Base-by-base conservation (phyloP, 1,140 invertebrate genomes). In the Musca vetustissima region DNA sequence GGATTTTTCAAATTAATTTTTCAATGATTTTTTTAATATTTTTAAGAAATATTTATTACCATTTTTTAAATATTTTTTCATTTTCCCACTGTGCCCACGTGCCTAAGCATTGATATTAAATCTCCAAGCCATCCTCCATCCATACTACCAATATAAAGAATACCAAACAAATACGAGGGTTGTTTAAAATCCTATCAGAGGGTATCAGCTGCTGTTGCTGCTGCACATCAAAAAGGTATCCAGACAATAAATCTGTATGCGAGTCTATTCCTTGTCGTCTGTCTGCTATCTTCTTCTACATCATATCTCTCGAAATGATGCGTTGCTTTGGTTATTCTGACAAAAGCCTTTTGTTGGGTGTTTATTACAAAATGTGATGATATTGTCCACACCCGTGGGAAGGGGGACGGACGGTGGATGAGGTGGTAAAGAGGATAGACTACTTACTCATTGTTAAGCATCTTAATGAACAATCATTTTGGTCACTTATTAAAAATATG, bases 271-370 rank as follows among this genome's bases (percentile, higher is more conserved):
- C 3, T 28, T 4, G 3, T 28, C 13, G 11, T 59, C 24, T 59
- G 15, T 55, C 52, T 55, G 11, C 36, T 43, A 43, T 43, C 36
- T 28, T 28, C 36, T 7, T 43, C 6, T 43, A 22, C 9, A n/a
- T 55, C 24, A 17, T 32, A 59, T 43, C 9, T 19, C n/a, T n/a
- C n/a, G n/a, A 17, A 36, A 61, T 43, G 21, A 17, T 36, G 36
- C 36, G 36, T 43, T 43, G 36, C 36, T 43, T 43, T 43, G 36
- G 36, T 43, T 43, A 43, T 43, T 43, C 11, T 43, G 11, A 43
- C 36, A 36, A 61, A 19, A 61, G 15, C 55, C n/a, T 61, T 61
- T 61, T 61, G 57, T 61, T 61, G 36, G 57, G 57, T 61, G 57
- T 61, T 61, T 61, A 61, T 61, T 43, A 43, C 36, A 43, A 43